Conservation (phyloP, 2,888 invertebrate species). For the Druceiella hillmani region DNA sequence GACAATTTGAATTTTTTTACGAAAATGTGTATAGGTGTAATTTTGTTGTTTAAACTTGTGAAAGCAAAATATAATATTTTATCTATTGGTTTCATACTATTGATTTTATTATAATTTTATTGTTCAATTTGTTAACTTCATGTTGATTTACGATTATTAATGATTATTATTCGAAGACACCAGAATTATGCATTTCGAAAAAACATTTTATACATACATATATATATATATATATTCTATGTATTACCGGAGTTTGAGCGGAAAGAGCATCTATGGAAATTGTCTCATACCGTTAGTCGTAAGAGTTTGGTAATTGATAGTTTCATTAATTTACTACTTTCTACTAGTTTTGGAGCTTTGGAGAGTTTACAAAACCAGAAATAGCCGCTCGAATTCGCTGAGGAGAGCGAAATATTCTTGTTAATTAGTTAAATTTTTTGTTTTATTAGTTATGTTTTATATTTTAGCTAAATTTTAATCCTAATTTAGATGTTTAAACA, state of each 20-base stretch:
- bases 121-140: conserved; percentile 48
- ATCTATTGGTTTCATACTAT: conserved; percentile 48
- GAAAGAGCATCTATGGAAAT: no score
- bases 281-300: no score
- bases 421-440: conserved; percentile 55
- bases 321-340: no score
- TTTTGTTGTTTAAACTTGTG: neutral
- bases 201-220: no score
- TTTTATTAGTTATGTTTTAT: conserved; percentile 55
- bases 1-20: neutral
- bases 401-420: no score
- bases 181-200: conserved; percentile 49
- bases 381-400: no score
- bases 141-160: conserved; percentile 38
- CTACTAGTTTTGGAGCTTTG: no score
- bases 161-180: conserved; percentile 36
- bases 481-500: conserved; percentile 50
- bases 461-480: conserved; percentile 51
- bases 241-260: no score
- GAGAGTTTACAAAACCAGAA: no score
- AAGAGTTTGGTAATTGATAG: no score
- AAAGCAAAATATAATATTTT: conserved; percentile 45
- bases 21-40: neutral
- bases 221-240: no score
- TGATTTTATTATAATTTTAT: conserved; percentile 53